A percentile compares a stretch with the other conserved stretches of the same genome.
phyloP scores from a whole-genome alignment of 1,140 invertebrate genomes.

The Drosophila takahashii region DNA sequence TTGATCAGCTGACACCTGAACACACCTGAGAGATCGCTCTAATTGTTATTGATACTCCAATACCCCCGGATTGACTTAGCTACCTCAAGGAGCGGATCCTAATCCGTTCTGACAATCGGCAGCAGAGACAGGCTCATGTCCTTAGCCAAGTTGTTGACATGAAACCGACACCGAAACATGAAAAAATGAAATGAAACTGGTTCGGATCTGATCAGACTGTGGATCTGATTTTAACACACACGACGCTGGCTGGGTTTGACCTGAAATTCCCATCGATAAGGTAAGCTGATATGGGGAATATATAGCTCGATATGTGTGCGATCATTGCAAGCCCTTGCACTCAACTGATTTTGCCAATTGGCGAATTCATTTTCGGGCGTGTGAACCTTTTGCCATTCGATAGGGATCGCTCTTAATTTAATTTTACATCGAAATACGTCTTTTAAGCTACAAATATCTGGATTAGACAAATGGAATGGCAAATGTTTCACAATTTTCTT shows the following conservation, averaged over 20 bases:
- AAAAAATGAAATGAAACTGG: conserved; percentile 38
- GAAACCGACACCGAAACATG: conserved; percentile 54
- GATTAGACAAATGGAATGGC: conserved; percentile 1
- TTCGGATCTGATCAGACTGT: conserved; percentile 48
- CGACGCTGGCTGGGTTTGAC: conserved; percentile 53
- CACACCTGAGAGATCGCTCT: conserved; percentile 46
- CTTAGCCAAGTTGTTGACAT: conserved; percentile 65
- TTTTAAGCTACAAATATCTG: background rate
- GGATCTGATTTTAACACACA: conserved; percentile 78
- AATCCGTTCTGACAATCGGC: conserved; percentile 73
- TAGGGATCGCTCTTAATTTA: conserved; percentile 11
- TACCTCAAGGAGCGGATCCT: conserved; percentile 38
- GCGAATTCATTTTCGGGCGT: conserved; percentile 24
- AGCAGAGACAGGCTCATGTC: conserved; percentile 68
- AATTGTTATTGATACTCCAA: conserved; percentile 41
- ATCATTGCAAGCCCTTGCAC: conserved; percentile 77
- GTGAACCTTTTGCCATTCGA: conserved; percentile 46
- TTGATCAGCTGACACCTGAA: conserved; percentile 77
- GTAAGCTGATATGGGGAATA: conserved; percentile 62
- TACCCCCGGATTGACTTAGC: conserved; percentile 7
- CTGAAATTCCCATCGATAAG: conserved; percentile 70
- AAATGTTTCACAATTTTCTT: conserved; percentile 54
- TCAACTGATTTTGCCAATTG: conserved; percentile 65
- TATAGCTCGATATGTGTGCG: conserved; percentile 39
- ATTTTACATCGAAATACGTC: background rate